Conservation (phyloP, 2,888 invertebrate species). For the Eupithecia abbreviata region DNA sequence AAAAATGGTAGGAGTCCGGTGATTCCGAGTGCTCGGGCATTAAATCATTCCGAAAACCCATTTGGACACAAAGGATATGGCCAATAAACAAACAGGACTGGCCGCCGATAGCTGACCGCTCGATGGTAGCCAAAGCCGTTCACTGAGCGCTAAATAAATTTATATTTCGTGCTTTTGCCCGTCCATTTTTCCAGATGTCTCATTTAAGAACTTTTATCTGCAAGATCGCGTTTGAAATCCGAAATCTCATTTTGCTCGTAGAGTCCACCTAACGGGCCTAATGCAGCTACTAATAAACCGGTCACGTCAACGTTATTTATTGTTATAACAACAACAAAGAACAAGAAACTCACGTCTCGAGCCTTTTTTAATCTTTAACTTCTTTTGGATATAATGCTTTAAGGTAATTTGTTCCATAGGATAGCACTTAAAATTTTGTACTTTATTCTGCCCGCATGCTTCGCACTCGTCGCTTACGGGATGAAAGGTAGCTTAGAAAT, state of each 20-base stretch:
- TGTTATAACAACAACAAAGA: constrained; percentile 74
- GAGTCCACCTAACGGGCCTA: constrained; percentile 63
- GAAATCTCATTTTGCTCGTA: constrained; percentile 62
- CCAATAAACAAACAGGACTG: constrained; percentile 75
- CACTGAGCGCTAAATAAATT: constrained; percentile 62
- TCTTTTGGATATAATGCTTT: constrained; percentile 48
- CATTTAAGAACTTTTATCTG: constrained; percentile 60
- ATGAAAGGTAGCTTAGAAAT: not conserved
- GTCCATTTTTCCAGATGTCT: constrained; percentile 57
- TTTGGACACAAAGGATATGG: constrained; percentile 74
- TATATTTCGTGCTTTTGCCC: constrained; percentile 58
- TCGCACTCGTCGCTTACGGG: not conserved
- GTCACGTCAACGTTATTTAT: constrained; percentile 81
- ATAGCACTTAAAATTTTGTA: constrained; percentile 8
- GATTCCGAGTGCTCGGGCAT: constrained; percentile 58
- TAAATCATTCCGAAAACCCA: constrained; percentile 73
- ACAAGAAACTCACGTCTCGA: constrained; percentile 64
- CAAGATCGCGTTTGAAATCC: constrained; percentile 60
- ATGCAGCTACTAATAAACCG: constrained; percentile 78
- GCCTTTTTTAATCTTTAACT: constrained; percentile 64
- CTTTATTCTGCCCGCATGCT: not conserved
- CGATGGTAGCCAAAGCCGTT: constrained; percentile 54
- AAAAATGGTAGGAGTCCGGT: constrained; percentile 61
- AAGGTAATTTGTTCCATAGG: constrained; percentile 26
- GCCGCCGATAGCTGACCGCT: constrained; percentile 56